phyloP scores from a whole-genome alignment of 2,113 vertebrate genomes.

The Rhea americana region DNA sequence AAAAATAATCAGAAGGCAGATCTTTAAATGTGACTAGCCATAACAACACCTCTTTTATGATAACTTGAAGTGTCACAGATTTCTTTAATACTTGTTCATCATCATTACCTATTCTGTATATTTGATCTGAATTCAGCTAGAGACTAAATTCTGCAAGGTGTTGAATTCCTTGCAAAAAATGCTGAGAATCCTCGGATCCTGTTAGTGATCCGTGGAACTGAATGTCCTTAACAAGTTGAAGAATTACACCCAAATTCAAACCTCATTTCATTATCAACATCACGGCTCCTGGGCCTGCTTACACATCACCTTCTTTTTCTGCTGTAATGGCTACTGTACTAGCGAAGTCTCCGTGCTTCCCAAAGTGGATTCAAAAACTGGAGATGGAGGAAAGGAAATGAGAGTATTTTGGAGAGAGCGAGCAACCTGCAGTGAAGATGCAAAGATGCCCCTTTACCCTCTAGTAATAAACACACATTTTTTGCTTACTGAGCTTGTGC shows the following conservation, averaged over 20 bases:
- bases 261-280: neutral
- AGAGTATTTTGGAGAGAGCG: neutral
- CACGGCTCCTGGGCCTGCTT: neutral
- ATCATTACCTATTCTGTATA: neutral
- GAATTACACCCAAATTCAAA: neutral
- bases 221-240: neutral
- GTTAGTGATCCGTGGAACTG: neutral
- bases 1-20: neutral
- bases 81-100: neutral
- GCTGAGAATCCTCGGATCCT: neutral
- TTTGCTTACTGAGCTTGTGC: neutral
- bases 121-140: neutral
- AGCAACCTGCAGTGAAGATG: neutral
- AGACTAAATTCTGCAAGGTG: neutral
- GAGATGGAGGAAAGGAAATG: neutral
- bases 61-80: neutral
- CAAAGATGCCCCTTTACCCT: neutral
- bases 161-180: neutral
- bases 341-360: neutral
- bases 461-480: neutral
- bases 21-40: fast-evolving
- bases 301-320: neutral
- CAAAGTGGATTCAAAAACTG: neutral
- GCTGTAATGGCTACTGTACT: fast-evolving
- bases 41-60: neutral